These are phyloP conservation scores for Aleiodes alternator DNA, from an alignment of 2,888 invertebrate species.

Conservation along the genomic window DNA sequence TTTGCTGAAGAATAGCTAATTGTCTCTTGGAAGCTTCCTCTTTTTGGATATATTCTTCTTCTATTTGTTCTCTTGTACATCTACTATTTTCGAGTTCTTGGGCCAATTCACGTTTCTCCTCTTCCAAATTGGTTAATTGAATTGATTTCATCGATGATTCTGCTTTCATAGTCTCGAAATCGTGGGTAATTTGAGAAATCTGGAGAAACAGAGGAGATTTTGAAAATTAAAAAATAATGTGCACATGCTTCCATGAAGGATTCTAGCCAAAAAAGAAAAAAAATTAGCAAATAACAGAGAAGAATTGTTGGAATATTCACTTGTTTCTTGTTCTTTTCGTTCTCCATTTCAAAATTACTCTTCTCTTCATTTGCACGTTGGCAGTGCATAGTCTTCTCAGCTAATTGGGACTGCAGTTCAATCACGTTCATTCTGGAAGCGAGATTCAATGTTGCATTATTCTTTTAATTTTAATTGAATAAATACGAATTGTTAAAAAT, in stretches of 20 bases:
- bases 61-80: neutral
- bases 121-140: neutral
- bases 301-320: neutral
- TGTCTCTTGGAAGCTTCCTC: neutral
- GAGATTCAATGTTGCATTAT: neutral
- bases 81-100: slow-evolving; percentile 2
- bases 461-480: neutral
- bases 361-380: neutral
- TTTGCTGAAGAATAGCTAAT: neutral
- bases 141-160: neutral
- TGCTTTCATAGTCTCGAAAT: neutral
- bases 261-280: neutral
- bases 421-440: neutral
- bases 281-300: neutral
- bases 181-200: slow-evolving; percentile 2
- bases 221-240: neutral
- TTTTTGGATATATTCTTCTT: neutral
- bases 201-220: slow-evolving; percentile 2
- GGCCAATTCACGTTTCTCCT: neutral
- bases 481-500: too few species aligned
- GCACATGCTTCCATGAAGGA: too few species aligned
- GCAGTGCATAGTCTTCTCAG: neutral
- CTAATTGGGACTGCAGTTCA: neutral
- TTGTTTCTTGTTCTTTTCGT: neutral
- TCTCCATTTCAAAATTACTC: neutral